Percentiles rank a stretch among this genome's conserved stretches.
Evolutionary conservation across 2,888 invertebrate genomes (phyloP).

Genomic region (Ormyrus thymus): DNA sequence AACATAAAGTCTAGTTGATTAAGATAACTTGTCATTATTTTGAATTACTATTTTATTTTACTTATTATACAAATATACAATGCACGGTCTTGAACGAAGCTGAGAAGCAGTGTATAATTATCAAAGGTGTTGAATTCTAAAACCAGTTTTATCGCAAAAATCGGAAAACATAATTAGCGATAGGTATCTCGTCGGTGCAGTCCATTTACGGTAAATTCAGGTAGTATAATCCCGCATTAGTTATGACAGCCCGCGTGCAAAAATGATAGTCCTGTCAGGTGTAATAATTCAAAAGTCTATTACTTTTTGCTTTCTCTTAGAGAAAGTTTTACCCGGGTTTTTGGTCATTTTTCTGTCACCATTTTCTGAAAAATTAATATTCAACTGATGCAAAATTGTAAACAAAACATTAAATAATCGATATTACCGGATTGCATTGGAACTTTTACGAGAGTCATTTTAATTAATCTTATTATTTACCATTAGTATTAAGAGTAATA

Average conservation of each 20-base stretch:
- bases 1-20: too few relatives aligned
- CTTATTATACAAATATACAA: not conserved
- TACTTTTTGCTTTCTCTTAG: conserved; percentile 13
- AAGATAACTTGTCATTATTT: not conserved
- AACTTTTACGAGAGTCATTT: too few relatives aligned
- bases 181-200: conserved; percentile 38
- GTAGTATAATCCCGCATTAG: conserved; percentile 38
- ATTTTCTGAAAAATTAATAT: too few relatives aligned
- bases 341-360: not conserved
- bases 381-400: too few relatives aligned
- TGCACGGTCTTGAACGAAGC: not conserved
- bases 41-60: not conserved
- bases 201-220: conserved; percentile 44
- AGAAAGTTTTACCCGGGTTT: not conserved
- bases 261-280: conserved; percentile 43
- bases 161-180: conserved; percentile 50
- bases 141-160: conserved; percentile 52
- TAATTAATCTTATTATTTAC: too few relatives aligned
- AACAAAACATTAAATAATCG: too few relatives aligned
- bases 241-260: conserved; percentile 30
- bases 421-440: too few relatives aligned
- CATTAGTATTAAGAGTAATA: too few relatives aligned
- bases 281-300: conserved; percentile 25
- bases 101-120: conserved; percentile 35
- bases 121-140: conserved; percentile 47